Evolutionary conservation across 2,113 vertebrate genomes (phyloP), one percentile per base, ranked within the genome.

Genomic region (Tachysurus vachellii): DNA sequence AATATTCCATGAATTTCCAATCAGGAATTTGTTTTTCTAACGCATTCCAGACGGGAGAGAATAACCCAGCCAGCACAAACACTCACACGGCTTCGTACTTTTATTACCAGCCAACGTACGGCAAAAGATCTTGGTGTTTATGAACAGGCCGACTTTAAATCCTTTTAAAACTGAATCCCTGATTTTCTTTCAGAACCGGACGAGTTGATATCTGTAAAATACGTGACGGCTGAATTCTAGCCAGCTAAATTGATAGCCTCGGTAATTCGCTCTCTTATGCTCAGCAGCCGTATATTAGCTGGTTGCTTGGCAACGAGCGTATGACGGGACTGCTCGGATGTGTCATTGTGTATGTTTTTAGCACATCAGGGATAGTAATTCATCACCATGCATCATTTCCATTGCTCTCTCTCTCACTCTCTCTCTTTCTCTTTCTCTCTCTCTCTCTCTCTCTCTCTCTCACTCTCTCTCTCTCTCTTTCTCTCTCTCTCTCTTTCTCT

Each of bases 1-100:
- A 64, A 61, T 82, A 56, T 70, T 70, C 12, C 77, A 80, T 57
- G 79, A 81, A 81, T 81, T 61, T 70, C 59, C 50, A 36, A 57
- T 70, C 64, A 54, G 64, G 82, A 83, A 53, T 53, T 53, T 53
- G 82, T 2, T 79, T 77, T 17, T n/a, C 28, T 62, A 77, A 70
- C 47, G 19, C 16, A 56, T 21, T 31, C 62, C 62, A 83, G 62
- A 54, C n/a, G 16, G 31, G 54, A 31, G 17, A 53, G n/a, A 68
- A 28, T 53, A 31, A 68, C 31, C 47, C 82, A 10, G 26, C 64
- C 82, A 53, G n/a, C 26, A 2, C 81, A 68, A 64, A 66, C 42
- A 17, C 44, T 66, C 81, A 0, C 42, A n/a, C 21, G 13, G 8
- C 9, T 53, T 70, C 68, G 19, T 36, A 14, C 17, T 83, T 83